Conservation (phyloP, 2,113 vertebrate genomes). For the Cryptotis parvus region DNA sequence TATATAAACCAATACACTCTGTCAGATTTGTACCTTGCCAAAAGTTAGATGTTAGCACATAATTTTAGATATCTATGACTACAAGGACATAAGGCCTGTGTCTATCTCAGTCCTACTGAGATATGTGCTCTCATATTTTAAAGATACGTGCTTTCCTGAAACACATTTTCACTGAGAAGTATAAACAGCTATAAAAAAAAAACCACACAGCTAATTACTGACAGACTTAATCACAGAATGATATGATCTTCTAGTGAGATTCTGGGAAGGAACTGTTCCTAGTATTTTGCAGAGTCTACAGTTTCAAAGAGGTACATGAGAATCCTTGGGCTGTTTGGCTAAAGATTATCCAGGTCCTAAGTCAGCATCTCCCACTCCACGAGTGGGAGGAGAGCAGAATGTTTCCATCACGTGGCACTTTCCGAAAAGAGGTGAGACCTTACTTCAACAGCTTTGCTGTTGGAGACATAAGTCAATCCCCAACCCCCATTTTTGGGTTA, state of each 20-base stretch:
- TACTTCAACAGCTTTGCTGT: not conserved
- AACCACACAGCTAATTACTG: constrained; percentile 16
- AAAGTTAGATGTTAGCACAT: constrained; percentile 9
- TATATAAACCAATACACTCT: constrained; percentile 2
- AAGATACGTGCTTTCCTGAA: constrained; percentile 5
- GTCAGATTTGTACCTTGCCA: not conserved
- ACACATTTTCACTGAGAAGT: not conserved
- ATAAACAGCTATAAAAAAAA: not conserved
- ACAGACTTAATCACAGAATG: constrained; percentile 3
- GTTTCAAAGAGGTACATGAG: not conserved
- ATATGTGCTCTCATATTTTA: too few species aligned
- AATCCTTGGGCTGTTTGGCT: constrained; percentile 6
- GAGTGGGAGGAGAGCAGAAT: not conserved
- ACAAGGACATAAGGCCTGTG: not conserved
- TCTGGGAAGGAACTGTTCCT: constrained; percentile 22
- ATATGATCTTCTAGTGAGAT: not conserved
- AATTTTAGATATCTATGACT: constrained; percentile 23
- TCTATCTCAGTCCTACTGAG: not conserved
- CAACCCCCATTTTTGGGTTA: not conserved
- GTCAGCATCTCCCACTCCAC: not conserved
- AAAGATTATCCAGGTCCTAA: not conserved
- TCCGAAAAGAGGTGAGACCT: not conserved
- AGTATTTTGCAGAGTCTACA: not conserved
- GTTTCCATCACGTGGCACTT: not conserved
- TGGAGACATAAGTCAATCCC: not conserved